Evolutionary conservation across 2,113 vertebrate species (phyloP).

Genomic region (Takifugu bimaculatus): DNA sequence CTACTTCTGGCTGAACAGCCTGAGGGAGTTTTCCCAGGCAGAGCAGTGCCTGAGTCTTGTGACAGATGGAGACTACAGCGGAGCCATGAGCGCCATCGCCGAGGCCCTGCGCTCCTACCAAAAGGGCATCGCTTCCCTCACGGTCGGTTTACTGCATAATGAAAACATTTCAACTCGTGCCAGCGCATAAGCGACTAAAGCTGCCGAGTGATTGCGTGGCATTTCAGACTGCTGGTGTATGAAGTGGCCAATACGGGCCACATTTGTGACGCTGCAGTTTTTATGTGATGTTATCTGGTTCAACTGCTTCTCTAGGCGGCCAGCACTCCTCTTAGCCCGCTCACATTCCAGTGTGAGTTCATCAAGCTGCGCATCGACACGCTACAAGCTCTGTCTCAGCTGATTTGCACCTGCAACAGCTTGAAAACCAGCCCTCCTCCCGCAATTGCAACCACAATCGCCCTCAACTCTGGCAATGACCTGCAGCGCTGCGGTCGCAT

Average conservation of each 20-base stretch:
- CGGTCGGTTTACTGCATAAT: constrained; percentile 74
- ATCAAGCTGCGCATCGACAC: constrained; percentile 96
- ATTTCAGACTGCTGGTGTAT: neutral
- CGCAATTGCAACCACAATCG: constrained; percentile 92
- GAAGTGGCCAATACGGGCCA: neutral
- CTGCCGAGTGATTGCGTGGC: neutral
- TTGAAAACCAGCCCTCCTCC: constrained; percentile 97
- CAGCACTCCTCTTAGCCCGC: constrained; percentile 92
- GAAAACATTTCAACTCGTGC: neutral
- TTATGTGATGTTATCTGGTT: constrained; percentile 17
- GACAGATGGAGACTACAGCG: constrained; percentile 86
- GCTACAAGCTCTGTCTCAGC: constrained; percentile 93
- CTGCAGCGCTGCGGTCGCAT: constrained; percentile 95
- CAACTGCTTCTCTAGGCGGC: constrained; percentile 79
- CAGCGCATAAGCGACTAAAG: neutral
- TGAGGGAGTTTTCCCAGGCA: constrained; percentile 95
- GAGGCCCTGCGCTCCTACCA: constrained; percentile 93
- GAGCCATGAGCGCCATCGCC: constrained; percentile 87
- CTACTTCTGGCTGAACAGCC: constrained; percentile 98
- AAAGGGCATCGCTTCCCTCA: constrained; percentile 95
- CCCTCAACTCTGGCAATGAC: constrained; percentile 89
- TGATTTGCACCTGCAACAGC: constrained; percentile 97
- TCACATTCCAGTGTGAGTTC: constrained; percentile 97
- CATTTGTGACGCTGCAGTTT: neutral
- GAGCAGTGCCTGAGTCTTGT: constrained; percentile 88